Evolutionary conservation across 1,140 invertebrate genomes (phyloP).

Genomic region (Popillia japonica): DNA sequence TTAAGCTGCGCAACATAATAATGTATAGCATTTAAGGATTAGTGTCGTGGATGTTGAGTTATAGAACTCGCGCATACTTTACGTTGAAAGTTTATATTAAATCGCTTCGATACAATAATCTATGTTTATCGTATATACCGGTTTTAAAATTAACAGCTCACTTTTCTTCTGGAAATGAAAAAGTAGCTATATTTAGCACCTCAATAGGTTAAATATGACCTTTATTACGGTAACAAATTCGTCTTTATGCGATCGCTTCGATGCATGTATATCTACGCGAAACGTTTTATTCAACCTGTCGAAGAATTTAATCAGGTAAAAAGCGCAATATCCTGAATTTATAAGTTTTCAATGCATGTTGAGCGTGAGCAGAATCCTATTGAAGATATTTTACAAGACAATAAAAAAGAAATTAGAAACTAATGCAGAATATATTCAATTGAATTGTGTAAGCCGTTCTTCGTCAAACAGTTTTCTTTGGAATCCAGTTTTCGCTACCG

Average conservation of each 20-base stretch:
- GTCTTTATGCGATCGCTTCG: constrained; percentile 33
- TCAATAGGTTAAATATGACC: constrained; percentile 40
- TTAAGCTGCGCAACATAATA: constrained; percentile 48
- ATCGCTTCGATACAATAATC: constrained; percentile 52
- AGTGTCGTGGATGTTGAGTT: constrained; percentile 47
- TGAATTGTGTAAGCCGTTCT: too few species aligned
- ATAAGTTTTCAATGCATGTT: neutral
- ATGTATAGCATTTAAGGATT: constrained; percentile 51
- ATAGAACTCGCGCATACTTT: constrained; percentile 50
- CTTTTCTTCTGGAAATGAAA: constrained; percentile 26
- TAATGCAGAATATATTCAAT: too few species aligned
- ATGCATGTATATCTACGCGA: constrained; percentile 19
- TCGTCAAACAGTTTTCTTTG: too few species aligned
- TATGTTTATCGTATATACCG: constrained; percentile 53
- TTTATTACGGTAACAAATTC: constrained; percentile 41
- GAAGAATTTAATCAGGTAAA: constrained; percentile 25
- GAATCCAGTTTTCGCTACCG: too few species aligned
- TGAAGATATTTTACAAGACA: neutral
- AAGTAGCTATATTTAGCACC: constrained; percentile 40
- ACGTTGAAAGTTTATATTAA: constrained; percentile 53
- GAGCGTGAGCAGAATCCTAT: neutral
- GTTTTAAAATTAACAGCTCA: constrained; percentile 45
- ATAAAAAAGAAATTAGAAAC: too few species aligned
- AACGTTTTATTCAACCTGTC: constrained; percentile 20
- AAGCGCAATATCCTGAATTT: constrained; percentile 28